phyloP scores from a whole-genome alignment of 2,888 invertebrate genomes.

The Eumerus sabulonum region DNA sequence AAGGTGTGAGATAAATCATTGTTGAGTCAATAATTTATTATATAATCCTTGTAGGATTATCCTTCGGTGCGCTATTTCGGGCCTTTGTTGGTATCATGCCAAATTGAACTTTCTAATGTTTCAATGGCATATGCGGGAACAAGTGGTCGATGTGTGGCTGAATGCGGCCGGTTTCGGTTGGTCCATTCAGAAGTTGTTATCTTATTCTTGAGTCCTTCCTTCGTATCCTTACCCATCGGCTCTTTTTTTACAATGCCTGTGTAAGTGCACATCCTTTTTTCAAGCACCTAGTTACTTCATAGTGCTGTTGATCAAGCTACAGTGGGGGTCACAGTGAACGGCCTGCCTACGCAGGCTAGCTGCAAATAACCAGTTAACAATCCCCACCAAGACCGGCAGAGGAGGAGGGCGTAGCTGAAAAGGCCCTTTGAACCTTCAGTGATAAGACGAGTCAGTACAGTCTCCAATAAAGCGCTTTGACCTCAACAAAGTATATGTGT shows the following conservation, averaged over 20 bases:
- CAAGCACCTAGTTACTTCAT: constrained; percentile 59
- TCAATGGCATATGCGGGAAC: not conserved
- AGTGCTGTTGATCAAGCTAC: too few relatives aligned
- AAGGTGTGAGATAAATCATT: constrained; percentile 50
- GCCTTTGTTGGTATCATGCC: constrained; percentile 43
- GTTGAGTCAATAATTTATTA: constrained; percentile 55
- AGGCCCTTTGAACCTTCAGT: too few relatives aligned
- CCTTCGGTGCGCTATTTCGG: constrained; percentile 35
- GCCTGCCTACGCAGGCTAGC: too few relatives aligned
- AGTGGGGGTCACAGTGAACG: too few relatives aligned
- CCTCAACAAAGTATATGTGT: too few relatives aligned
- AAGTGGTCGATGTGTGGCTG: constrained; percentile 5
- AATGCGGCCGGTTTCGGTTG: not conserved
- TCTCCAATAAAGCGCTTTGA: too few relatives aligned
- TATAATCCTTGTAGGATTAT: constrained; percentile 54
- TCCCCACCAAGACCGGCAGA: too few relatives aligned
- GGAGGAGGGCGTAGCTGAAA: too few relatives aligned
- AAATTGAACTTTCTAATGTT: constrained; percentile 35
- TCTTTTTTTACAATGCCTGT: too few relatives aligned
- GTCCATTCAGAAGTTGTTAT: constrained; percentile 57
- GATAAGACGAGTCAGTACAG: too few relatives aligned
- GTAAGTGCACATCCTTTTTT: constrained; percentile 39
- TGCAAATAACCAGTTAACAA: too few relatives aligned
- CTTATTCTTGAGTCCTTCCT: constrained; percentile 63
- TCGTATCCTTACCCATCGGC: too few relatives aligned